Evolutionary conservation across 2,113 vertebrate genomes (phyloP), one percentile per base, ranked within the genome.

Genomic region (Osmerus eperlanus): DNA sequence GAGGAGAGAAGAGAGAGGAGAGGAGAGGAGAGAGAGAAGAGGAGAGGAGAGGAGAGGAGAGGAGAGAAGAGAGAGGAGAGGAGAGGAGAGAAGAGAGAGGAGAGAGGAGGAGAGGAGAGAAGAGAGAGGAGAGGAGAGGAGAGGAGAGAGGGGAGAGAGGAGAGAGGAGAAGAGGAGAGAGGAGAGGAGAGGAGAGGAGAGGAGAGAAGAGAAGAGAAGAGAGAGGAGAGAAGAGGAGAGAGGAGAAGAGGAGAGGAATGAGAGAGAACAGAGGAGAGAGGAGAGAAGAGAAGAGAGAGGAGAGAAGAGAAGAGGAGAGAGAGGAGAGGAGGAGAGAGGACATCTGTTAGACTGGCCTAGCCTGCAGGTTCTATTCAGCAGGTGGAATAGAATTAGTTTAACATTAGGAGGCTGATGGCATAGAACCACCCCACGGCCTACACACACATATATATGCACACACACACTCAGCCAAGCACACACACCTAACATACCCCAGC

Each of bases 301-400:
- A 15, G 18, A 1, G 53, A 55, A 2, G 18, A 15, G 4, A 15
- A 55, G 53, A 55, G 53, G 2, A 0, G 18, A 2, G 18, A 15
- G 18, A 5, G 16, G 8, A 18, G 53, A 5, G 15, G 2, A 2
- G 7, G 8, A 18, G 8, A 18, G 8, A 2, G 59, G 14, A 2
- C 2, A 67, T 3, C 5, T 5, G 3, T 41, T 41, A 55, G 53
- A 16, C 14, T 16, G 53, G 7, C 14, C 76, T 19, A 53, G 67
- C 72, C 68, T 41, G 53, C 59, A 3, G 64, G 60, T 52, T 67
- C 14, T 15, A 47, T 67, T 23, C 19, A 52, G 25, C 62, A 47
- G 54, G 2, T 3, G 23, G 68, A 63, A 81, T 3, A 19, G 68
- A 63, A 81, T 70, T 81, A 78, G 47, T 77, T 77, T 11, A 67